Base-by-base conservation (phyloP, 2,888 invertebrate genomes). In the Meliscaeva auricollis region DNA sequence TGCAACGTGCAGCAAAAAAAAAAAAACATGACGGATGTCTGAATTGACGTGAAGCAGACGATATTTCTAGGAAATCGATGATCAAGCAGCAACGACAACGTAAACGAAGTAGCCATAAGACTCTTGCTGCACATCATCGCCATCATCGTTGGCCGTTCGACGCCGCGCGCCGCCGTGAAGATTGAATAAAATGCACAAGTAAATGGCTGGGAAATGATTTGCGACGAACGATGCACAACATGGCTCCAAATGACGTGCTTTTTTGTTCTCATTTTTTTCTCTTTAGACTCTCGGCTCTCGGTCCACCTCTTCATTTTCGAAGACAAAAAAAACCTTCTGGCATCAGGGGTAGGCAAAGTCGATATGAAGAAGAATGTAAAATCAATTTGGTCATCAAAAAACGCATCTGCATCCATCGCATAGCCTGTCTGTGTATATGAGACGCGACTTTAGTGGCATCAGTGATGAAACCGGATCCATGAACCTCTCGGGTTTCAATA, bases 341-440 rank as follows among this genome's bases (percentile, higher is more conserved):
- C n/a, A n/a, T 35, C 32, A 56, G 8, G 32, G n/a, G 3, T 15
- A 3, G n/a, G n/a, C 56, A 3, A 8, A 15, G 58, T 54, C 38
- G 15, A 13, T 38, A 38, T 35, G 38, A 20, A 35, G 22, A 41
- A 48, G 52, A 82, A 80, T 80, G 81, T 68, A 69, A 73, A 81
- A 81, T 80, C 81, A 73, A 85, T 81, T 69, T 77, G 81, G 81
- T 77, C 81, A 85, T 81, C 85, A 81, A 72, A 77, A 81, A 85
- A 85, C 85, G 85, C 85, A 85, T 81, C 85, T 77, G 81, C 72
- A 85, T 50, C 35, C 72, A 85, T 50, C 35, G 81, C 46, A 35
- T 50, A 7, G 20, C 7, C 13, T 26, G 17, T n/a, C n/a, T n/a
- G n/a, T n/a, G n/a, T n/a, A n/a, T n/a, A n/a, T 35, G 62, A 62